Evolutionary conservation across 1,140 invertebrate species (phyloP).

Genomic region (Diprion similis): DNA sequence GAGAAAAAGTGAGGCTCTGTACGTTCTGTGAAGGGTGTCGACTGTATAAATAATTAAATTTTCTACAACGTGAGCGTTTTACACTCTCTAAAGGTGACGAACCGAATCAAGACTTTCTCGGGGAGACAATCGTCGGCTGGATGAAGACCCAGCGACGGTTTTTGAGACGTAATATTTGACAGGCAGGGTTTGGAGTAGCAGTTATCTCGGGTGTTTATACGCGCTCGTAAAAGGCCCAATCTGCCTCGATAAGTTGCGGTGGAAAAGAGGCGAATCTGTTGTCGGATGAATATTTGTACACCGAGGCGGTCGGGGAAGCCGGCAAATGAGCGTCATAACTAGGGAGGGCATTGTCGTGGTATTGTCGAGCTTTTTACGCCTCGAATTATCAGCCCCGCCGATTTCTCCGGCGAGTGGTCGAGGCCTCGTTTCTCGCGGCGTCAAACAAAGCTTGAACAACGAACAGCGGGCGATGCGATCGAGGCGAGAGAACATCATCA

Average conservation of each 20-base stretch:
- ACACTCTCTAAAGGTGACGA: too few relatives aligned
- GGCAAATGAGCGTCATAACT: conserved; percentile 38
- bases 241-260: conserved; percentile 36
- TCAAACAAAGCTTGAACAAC: too few relatives aligned
- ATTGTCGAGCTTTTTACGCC: conserved; percentile 29
- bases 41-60: too few relatives aligned
- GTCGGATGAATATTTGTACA: background rate
- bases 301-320: background rate
- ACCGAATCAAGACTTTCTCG: too few relatives aligned
- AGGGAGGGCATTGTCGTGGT: conserved; percentile 37
- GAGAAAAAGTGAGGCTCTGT: too few relatives aligned
- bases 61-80: too few relatives aligned
- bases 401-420: conserved; percentile 18
- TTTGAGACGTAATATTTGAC: too few relatives aligned
- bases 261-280: conserved; percentile 13
- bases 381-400: conserved; percentile 34
- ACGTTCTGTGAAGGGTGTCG: too few relatives aligned
- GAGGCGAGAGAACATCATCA: background rate
- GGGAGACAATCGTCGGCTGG: too few relatives aligned
- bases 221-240: conserved; percentile 37
- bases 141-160: too few relatives aligned
- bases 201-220: conserved; percentile 40
- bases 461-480: background rate
- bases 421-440: too few relatives aligned
- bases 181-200: conserved; percentile 16